Evolutionary conservation across 1,140 invertebrate genomes (phyloP).

Genomic region (Cydia strobilella): DNA sequence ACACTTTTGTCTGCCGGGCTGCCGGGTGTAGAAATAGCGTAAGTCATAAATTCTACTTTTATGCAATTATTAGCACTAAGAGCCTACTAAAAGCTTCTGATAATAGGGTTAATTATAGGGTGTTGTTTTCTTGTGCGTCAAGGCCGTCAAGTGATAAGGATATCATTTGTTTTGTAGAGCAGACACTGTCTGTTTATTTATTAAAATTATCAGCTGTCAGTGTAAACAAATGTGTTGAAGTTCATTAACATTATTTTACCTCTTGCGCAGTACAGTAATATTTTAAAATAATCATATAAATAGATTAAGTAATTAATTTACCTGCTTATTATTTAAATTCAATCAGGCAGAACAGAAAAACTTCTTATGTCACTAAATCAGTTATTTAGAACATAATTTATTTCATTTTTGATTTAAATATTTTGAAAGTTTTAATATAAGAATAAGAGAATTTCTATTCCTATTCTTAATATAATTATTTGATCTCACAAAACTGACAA

Average conservation of each 20-base stretch:
- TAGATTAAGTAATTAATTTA: neutral
- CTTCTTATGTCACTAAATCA: neutral
- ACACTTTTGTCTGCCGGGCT: neutral
- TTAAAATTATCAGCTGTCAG: neutral
- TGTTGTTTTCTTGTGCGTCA: neutral
- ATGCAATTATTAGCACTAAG: neutral
- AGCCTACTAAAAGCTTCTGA: neutral
- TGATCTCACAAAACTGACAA: too few species aligned
- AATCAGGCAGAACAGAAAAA: too few species aligned
- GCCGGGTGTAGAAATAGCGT: neutral
- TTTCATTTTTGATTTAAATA: too few species aligned
- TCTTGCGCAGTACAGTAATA: neutral
- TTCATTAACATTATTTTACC: neutral
- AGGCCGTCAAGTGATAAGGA: neutral
- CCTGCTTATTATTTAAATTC: neutral
- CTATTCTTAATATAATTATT: too few species aligned
- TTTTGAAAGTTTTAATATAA: too few species aligned
- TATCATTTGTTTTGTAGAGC: slow-evolving; percentile 3
- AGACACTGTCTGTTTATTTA: neutral
- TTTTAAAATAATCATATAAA: too few species aligned
- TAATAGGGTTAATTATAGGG: neutral
- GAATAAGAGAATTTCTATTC: too few species aligned
- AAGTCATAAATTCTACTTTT: neutral
- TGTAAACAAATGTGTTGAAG: neutral
- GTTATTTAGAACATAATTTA: too few species aligned